A percentile compares a stretch with the other conserved stretches of the same genome.
Conservation (phyloP, 2,113 vertebrate genomes). For the Syngnathus floridae region DNA sequence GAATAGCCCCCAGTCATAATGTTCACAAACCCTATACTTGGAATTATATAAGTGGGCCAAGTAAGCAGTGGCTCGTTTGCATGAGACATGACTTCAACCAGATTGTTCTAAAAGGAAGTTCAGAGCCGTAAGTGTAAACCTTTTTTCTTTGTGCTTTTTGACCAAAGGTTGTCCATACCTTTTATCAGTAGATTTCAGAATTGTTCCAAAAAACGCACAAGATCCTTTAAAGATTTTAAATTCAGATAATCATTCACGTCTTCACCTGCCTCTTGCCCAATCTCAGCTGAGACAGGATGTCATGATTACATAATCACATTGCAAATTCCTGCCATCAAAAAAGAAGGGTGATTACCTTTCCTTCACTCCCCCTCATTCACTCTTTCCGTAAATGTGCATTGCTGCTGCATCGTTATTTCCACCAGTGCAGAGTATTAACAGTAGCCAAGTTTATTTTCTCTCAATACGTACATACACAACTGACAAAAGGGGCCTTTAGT, state of each 20-base stretch:
- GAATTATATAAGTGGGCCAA: no score
- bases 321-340: constrained; percentile 5
- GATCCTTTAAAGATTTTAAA: no score
- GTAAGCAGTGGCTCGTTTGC: no score
- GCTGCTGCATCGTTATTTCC: constrained; percentile 21
- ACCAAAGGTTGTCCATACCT: no score
- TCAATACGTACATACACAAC: neutral
- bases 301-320: constrained; percentile 27
- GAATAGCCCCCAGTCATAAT: no score
- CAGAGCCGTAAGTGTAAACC: no score
- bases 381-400: constrained; percentile 9
- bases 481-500: constrained; percentile 11
- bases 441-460: neutral
- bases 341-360: neutral
- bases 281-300: neutral
- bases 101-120: no score
- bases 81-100: no score
- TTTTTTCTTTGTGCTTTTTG: no score
- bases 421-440: neutral
- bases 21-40: no score
- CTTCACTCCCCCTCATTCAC: neutral
- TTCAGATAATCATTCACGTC: neutral
- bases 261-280: neutral
- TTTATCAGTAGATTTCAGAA: no score
- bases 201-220: no score